These are phyloP conservation scores for Leptopilina boulardi DNA, from an alignment of 1,140 invertebrate genomes.

Conservation along the genomic window DNA sequence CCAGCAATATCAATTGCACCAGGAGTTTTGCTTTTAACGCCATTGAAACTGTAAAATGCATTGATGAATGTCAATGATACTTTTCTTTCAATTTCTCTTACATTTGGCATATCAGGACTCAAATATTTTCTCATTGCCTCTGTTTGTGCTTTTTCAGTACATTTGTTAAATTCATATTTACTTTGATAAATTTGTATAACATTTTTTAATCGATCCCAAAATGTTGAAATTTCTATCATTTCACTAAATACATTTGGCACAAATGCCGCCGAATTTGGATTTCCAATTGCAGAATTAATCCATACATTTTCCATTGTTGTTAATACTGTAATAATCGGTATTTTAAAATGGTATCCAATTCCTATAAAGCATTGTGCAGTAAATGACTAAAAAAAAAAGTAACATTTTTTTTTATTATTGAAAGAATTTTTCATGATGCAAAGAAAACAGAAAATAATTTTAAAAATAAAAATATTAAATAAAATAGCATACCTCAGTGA, in stretches of 20 bases:
- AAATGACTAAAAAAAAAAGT: constrained; percentile 55
- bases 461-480: no score
- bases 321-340: constrained; percentile 78
- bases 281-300: constrained; percentile 79
- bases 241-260: constrained; percentile 78
- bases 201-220: constrained; percentile 79
- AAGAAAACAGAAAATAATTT: no score
- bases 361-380: constrained; percentile 73
- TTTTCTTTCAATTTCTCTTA: constrained; percentile 72
- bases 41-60: constrained; percentile 75
- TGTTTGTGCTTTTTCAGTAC: constrained; percentile 56
- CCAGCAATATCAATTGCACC: constrained; percentile 79
- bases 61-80: constrained; percentile 78
- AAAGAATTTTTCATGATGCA: no score
- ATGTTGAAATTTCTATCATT: constrained; percentile 77
- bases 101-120: constrained; percentile 63
- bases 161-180: constrained; percentile 53
- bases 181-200: constrained; percentile 43
- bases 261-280: constrained; percentile 79
- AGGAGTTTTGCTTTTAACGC: constrained; percentile 72
- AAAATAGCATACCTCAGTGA: constrained; percentile 47
- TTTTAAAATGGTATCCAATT: constrained; percentile 76
- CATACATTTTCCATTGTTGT: constrained; percentile 79
- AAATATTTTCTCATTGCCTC: constrained; percentile 68
- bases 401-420: no score